phyloP scores from a whole-genome alignment of 1,140 invertebrate genomes.

The Apis cerana region DNA sequence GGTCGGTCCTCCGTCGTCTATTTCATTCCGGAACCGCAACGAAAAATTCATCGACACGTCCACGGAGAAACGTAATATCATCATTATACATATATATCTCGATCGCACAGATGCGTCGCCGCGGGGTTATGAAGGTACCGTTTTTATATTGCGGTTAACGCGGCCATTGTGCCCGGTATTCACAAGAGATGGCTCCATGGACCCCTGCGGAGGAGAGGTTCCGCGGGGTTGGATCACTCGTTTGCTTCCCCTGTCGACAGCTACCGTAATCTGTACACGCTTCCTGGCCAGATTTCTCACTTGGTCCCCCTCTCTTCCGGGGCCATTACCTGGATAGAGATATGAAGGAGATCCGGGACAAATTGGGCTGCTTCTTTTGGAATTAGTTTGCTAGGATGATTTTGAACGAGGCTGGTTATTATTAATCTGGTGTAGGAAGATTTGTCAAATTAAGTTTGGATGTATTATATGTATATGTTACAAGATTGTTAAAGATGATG shows the following conservation, averaged over 20 bases:
- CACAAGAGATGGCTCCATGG: conserved; percentile 15
- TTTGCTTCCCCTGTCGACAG: conserved; percentile 58
- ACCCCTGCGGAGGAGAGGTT: conserved; percentile 44
- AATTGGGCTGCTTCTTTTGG: neutral
- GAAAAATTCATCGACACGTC: conserved; percentile 6
- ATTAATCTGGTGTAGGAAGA: neutral
- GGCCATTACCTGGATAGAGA: conserved; percentile 1
- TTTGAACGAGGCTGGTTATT: neutral
- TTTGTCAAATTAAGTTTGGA: too few species aligned
- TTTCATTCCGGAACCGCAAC: conserved; percentile 40
- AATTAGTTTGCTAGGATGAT: neutral
- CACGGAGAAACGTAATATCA: conserved; percentile 54
- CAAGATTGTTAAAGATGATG: too few species aligned
- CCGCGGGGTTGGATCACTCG: conserved; percentile 28
- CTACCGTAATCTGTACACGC: conserved; percentile 54
- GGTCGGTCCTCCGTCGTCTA: conserved; percentile 23
- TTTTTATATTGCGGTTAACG: conserved; percentile 59
- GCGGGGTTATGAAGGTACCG: conserved; percentile 20
- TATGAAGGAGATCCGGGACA: neutral
- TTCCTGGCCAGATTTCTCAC: conserved; percentile 10
- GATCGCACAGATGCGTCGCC: conserved; percentile 51
- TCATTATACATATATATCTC: conserved; percentile 47
- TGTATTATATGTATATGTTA: too few species aligned
- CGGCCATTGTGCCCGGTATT: conserved; percentile 29
- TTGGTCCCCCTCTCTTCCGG: neutral